Percentiles rank a stretch among this genome's conserved stretches.
phyloP scores from a whole-genome alignment of 2,888 invertebrate genomes.

The Cancer borealis region DNA sequence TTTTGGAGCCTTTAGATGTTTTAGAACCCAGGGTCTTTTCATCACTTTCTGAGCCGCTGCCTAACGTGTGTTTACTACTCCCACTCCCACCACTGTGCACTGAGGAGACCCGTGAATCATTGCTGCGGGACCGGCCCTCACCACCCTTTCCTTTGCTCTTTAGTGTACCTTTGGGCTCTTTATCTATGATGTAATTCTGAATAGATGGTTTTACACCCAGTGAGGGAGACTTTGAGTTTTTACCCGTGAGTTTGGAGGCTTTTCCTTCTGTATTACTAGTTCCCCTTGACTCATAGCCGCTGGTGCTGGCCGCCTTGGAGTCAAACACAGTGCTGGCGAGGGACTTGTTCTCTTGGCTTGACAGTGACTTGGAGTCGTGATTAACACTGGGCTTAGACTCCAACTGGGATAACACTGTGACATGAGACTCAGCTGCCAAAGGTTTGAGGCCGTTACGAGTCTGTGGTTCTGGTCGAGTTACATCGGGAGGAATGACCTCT shows the following conservation, averaged over 20 bases:
- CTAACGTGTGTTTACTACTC: slow-evolving; percentile 73
- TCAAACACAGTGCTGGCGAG: slow-evolving; percentile 71
- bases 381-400: slow-evolving; percentile 59
- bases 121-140: slow-evolving; percentile 76
- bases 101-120: slow-evolving; percentile 76
- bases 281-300: slow-evolving; percentile 67
- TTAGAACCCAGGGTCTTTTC: slow-evolving; percentile 73
- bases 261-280: slow-evolving; percentile 65
- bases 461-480: slow-evolving; percentile 76
- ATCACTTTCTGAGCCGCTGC: slow-evolving; percentile 77
- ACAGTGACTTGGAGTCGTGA: slow-evolving; percentile 73
- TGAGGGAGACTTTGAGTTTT: slow-evolving; percentile 49
- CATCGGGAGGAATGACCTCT: slow-evolving; percentile 77
- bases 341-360: slow-evolving; percentile 69
- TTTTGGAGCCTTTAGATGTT: slow-evolving; percentile 64
- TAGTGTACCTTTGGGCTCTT: slow-evolving; percentile 57
- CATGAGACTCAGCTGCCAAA: slow-evolving; percentile 54
- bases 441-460: slow-evolving; percentile 68
- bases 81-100: slow-evolving; percentile 75
- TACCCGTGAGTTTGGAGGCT: slow-evolving; percentile 49
- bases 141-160: slow-evolving; percentile 58
- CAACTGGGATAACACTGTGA: slow-evolving; percentile 53
- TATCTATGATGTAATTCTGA: slow-evolving; percentile 59
- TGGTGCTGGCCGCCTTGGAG: slow-evolving; percentile 66
- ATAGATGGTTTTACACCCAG: slow-evolving; percentile 46